Base-by-base conservation (phyloP, 2,797 vertebrate genomes). In the Martes flavigula region DNA sequence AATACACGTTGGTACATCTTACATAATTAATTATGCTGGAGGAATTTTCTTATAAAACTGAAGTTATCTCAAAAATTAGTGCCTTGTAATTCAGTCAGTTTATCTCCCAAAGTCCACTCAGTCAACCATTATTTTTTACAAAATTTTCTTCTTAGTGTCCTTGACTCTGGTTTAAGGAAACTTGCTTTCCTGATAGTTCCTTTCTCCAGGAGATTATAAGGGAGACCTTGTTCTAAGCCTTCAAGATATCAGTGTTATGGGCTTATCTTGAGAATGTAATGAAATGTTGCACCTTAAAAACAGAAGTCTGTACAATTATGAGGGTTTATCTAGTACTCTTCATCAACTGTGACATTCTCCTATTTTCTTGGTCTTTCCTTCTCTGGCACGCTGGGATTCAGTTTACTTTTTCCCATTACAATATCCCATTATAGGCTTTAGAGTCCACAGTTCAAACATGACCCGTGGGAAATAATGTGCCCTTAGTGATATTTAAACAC, bases 211-310 rank as follows among this genome's bases (percentile, higher is more conserved):
- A 75, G 79, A 66, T 81, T 66, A 32, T n/a, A 83, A 87, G 5
- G 18, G 87, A 87, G 18, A 30, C 8, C 11, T 91, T 81, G 48
- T 91, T 43, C 43, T 84, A 43, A 30, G 2, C 38, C 58, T 94
- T 64, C 32, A 83, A 68, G 87, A 66, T 62, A 78, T 2, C 75
- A 83, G 11, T 54, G 66, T 12, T 77, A 82, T 38, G 21, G 43
- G 12, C n/a, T 91, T 93, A 84, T 92, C 48, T 66, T 83, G 77
- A 83, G 68, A 93, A 87, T 85, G 79, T 78, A 81, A 87, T 58
- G 21, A 73, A 86, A 70, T 78, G 56, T 85, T 87, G 7, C 72
- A 66, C 87, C 95, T 92, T 79, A n/a, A 87, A 87, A 94, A 58
- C n/a, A 93, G 48, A 94, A 89, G 2, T 72, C 58, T 81, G 30